Base-by-base conservation (phyloP, 2,888 invertebrate genomes). In the Tenthredo distinguenda region DNA sequence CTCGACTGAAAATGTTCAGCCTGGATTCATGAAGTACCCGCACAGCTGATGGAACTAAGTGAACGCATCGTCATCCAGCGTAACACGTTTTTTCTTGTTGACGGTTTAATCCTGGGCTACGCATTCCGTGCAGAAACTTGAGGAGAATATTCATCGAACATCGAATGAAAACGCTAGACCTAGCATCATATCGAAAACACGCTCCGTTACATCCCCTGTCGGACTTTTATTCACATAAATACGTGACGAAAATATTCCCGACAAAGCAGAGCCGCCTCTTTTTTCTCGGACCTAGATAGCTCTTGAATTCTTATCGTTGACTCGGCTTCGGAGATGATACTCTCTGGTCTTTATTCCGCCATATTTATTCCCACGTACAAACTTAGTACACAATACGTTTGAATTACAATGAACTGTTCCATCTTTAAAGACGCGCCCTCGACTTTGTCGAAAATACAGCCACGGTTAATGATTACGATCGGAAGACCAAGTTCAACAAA, bases 401-500 rank as follows among this genome's bases (percentile, higher is more conserved):
- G 34, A 18, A 18, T 34, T 34, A 18, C 34, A 15, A 34, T 18
- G 31, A 68, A 68, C 12, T 68, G 34, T 68, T 34, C 18, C 31
- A 68, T 26, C 31, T 68, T 34, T 68, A 18, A 34, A 62, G 1
- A 15, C 68, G 31, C 18, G 68, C 34, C 18, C 1, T 34, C 34
- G 34, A 34, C 34, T 68, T 31, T 18, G 10, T 31, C 34, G 34
- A 34, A 34, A 34, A 68, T 68, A 18, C 34, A 34, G 31, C 18
- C 15, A 68, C 34, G 34, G 68, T 68, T 68, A 18, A 68, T 34
- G 18, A 68, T 68, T 15, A 68, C 68, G 34, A 68, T 68, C 31
- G 34, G 15, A 68, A 68, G 68, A 68, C 68, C 68, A 68, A 68
- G 31, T 34, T 68, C 34, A 31, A 68, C 68, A 68, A 68, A 34